Base-by-base conservation (phyloP, 2,797 vertebrate genomes). In the Myiotriccus ornatus region DNA sequence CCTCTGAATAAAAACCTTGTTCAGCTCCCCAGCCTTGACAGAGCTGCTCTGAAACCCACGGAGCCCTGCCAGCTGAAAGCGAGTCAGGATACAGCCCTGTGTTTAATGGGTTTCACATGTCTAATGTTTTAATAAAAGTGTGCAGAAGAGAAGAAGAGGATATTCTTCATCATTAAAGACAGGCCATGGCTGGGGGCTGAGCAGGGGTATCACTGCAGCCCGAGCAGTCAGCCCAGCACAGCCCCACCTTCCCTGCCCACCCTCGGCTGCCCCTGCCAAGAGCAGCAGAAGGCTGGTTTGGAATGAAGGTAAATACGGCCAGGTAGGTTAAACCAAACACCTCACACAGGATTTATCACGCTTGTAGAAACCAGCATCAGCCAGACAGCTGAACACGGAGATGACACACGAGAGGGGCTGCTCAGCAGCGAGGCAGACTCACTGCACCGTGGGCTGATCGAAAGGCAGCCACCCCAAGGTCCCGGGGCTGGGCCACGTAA, bases 21-120 rank as follows among this genome's bases (percentile, higher is more conserved):
- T 75, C 68, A 94, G 39, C 81, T 77, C 87, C 94, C 84, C 84
- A 52, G 52, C 70, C 52, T 62, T 71, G 82, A 77, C 79, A 83
- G 41, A 82, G 46, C 73, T 77, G 25, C 69, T 93, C 65, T 81
- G 70, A 74, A 85, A 43, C 46, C 43, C 37, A 22, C 19, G 85
- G 90, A 94, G 65, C 34, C 37, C 24, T 11, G 82, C 89, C 93
- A 94, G 19, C 25, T 78, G 46, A 94, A 92, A 94, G 87, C 89
- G 75, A 15, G 73, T 32, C 76, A 90, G 84, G 75, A 84, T 63
- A 57, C 0, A 78, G 39, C 47, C 81, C 62, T 28, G 37, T 57
- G n/a, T 67, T 90, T 93, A 85, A 4, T 34, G 81, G 77, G 78
- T 89, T 75, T 91, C 84, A 74, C 25, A 44, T 86, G 80, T 76